Evolutionary conservation across 2,113 vertebrate species (phyloP).

Genomic region (Oophaga pumilio): DNA sequence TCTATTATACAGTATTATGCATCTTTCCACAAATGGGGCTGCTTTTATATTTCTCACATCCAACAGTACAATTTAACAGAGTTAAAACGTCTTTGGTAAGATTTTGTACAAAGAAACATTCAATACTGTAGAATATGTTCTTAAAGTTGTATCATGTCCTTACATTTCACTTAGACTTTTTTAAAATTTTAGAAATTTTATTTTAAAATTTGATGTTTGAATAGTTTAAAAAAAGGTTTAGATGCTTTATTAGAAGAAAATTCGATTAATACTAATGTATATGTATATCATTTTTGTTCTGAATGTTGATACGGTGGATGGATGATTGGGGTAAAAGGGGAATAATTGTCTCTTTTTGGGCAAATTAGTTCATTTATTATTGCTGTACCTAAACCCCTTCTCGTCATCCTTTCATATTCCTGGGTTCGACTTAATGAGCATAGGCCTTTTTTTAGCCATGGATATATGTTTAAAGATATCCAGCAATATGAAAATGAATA

Average conservation of each 20-base stretch:
- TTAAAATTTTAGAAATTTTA: neutral
- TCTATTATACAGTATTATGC: constrained; percentile 32
- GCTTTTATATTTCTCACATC: neutral
- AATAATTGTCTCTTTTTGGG: too few relatives aligned
- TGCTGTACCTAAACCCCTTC: too few relatives aligned
- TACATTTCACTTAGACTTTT: neutral
- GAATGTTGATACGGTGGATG: too few relatives aligned
- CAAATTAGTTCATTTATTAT: too few relatives aligned
- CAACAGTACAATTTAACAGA: neutral
- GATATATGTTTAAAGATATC: neutral
- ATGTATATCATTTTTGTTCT: too few relatives aligned
- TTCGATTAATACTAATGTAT: too few relatives aligned
- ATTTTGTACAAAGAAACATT: neutral
- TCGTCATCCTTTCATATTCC: too few relatives aligned
- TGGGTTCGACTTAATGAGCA: too few relatives aligned
- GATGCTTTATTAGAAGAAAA: too few relatives aligned
- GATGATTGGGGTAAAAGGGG: too few relatives aligned
- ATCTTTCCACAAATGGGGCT: neutral
- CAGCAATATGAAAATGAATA: neutral
- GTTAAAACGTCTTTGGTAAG: neutral
- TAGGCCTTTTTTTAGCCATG: too few relatives aligned
- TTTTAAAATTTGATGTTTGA: neutral
- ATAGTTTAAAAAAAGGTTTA: too few relatives aligned
- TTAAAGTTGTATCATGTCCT: neutral
- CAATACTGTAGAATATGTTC: neutral